Base-by-base conservation (phyloP, 2,797 vertebrate genomes). In the Crenuchus spilurus region DNA sequence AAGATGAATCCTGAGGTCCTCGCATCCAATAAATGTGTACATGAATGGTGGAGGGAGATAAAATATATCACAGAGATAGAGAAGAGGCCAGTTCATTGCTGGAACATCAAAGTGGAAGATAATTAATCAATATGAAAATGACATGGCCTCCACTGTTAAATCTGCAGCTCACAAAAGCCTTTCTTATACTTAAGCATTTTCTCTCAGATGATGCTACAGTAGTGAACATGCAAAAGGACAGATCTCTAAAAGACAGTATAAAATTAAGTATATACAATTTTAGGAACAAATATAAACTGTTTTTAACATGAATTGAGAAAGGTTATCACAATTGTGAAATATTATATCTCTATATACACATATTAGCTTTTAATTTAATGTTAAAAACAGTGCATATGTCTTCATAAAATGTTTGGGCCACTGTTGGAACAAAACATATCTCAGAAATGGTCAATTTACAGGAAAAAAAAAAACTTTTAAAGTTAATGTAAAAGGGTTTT, bases 1-100 rank as follows among this genome's bases (percentile, higher is more conserved):
- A 93, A 91, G 90, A 93, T 92, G 91, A 89, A 93, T 93, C 91
- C 89, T 83, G 75, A 76, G 85, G 87, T 90, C 89, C 87, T 85
- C 68, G 82, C 90, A 90, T 91, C 89, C 89, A 92, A 89, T 92
- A 92, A 91, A 91, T 88, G 87, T 86, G 86, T 87, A 89, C 88
- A 89, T 91, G 90, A 92, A 91, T 92, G 90, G 90, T 85, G 82
- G 88, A 83, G 80, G 76, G 81, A 92, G 90, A 92, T 93, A 91
- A 91, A 89, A 80, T 61, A 69, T 83, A 90, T 86, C 82, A 76
- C 81, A 78, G 74, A 88, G 87, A 91, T 84, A 84, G 82, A 84
- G 74, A 61, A 28, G 78, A 81, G 79, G 74, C 49, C 75, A 64
- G 81, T 87, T 91, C 84, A 78, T 85, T 75, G 77, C 84, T 75